These are phyloP conservation scores for Sminthopsis crassicaudata DNA, from an alignment of 2,113 vertebrate species.

Conservation along the genomic window DNA sequence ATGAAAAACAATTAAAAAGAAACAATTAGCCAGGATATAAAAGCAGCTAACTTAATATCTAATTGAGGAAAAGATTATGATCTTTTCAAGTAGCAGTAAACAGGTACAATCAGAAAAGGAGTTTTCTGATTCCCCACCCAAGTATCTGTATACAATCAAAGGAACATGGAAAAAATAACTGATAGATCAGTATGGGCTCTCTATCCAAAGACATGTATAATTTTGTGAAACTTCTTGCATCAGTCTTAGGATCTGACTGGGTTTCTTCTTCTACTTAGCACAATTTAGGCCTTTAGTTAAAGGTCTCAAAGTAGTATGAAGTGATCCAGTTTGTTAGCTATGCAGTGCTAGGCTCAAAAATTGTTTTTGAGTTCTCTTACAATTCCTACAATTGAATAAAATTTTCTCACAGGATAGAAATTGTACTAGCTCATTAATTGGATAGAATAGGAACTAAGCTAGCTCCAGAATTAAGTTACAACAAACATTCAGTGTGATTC, in stretches of 20 bases:
- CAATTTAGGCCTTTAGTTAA: not conserved
- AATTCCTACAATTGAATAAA: not conserved
- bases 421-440: not conserved
- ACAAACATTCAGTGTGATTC: not conserved
- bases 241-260: not conserved
- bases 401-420: not conserved
- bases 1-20: not conserved
- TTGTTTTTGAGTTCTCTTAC: not conserved
- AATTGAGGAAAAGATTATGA: not conserved
- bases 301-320: not conserved
- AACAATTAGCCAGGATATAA: not conserved
- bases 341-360: not conserved
- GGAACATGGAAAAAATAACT: not conserved
- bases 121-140: not conserved
- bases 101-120: not conserved
- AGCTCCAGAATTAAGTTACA: not conserved
- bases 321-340: not conserved
- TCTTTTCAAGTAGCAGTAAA: not conserved
- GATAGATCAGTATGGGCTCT: not conserved
- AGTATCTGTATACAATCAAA: not conserved
- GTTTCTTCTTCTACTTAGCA: not conserved
- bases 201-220: not conserved
- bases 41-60: not conserved
- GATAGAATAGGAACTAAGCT: not conserved
- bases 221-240: not conserved